Base-by-base conservation (phyloP, 2,797 vertebrate species). In the Peromyscus melanophrys region DNA sequence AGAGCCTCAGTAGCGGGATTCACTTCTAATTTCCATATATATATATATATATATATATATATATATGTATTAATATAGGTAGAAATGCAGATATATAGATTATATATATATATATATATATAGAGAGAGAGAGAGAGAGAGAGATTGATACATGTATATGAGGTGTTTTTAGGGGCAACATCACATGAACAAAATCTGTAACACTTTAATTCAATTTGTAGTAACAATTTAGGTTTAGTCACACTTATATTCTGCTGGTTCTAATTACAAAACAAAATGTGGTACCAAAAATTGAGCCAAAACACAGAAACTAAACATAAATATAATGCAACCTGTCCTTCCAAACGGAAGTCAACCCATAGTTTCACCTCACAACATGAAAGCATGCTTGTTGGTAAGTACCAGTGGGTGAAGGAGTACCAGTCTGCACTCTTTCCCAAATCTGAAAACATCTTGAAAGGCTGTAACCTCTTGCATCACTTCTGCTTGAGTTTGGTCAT, bases 101-200 rank as follows among this genome's bases (percentile, higher is more conserved):
- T 21, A 34, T 0, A 25, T 37, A 25, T 14, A 37, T 27, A n/a
- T n/a, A n/a, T n/a, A n/a, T n/a, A n/a, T n/a, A n/a, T n/a, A n/a
- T n/a, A n/a, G n/a, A n/a, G n/a, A n/a, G n/a, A n/a, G n/a, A 37
- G 10, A 11, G 10, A 49, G 10, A 49, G 10, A 49, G 46, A 49
- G 9, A 49, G 1, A 49, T 49, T 1, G 46, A 46, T 46, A 46
- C 6, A 49, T 49, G 11, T 4, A 11, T 31, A 71, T n/a, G n/a
- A 37, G 17, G 34, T 12, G 71, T 69, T 91, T 94, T 89, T 83
- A 86, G 27, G 25, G 21, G 23, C 63, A 82, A 34, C 59, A 77
- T 93, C 81, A 92, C 12, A 43, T 37, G 31, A 67, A 80, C 76
- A 93, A 90, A 95, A 94, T 10, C n/a, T 61, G 57, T 7, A 94